Base-by-base conservation (phyloP, 2,888 invertebrate species). In the Acanthosoma haemorrhoidale region DNA sequence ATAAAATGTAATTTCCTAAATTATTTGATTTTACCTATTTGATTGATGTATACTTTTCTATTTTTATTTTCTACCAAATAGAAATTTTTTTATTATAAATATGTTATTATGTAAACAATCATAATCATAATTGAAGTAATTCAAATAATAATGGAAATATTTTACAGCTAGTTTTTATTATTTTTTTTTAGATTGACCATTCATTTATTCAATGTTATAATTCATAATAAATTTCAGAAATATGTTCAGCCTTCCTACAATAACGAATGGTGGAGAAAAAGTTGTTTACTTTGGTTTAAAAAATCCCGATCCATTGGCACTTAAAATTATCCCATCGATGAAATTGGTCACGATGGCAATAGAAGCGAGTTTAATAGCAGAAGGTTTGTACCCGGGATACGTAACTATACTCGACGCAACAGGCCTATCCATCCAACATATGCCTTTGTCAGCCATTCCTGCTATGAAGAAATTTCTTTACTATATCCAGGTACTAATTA, bases 401-500 rank as follows among this genome's bases (percentile, higher is more conserved):
- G 64, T 74, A 1, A 68, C 75, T 32, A 63, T 75, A 6, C 43
- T 76, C 41, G 75, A 76, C 59, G 73, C 74, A 13, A 59, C 72
- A 11, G 74, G 74, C 4, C 38, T 75, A 43, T 71, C 71, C 4
- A 39, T 76, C 6, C 58, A 72, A 9, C 76, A 76, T 59, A 58
- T 74, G 5, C 70, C 74, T 15, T 70, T 72, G 4, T 69, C 73
- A 13, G 71, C 67, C 39, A 59, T 76, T 8, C 71, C 75, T 8
- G 36, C 72, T 31, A 69, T 74, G 15, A 64, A 72, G 32, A 72
- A 69, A 66, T 70, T 73, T 31, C 41, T 75, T 15, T 43, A 66
- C 51, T 75, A 69, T 32, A 71, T 73, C 11, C 76, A 76, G 72
- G 76, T 76, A 68, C n/a, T n/a, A n/a, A n/a, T n/a, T n/a, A n/a